A percentile compares a stretch with the other conserved stretches of the same genome.
These are phyloP conservation scores for Cirrhinus molitorella DNA, from an alignment of 2,797 vertebrate genomes.

Conservation along the genomic window DNA sequence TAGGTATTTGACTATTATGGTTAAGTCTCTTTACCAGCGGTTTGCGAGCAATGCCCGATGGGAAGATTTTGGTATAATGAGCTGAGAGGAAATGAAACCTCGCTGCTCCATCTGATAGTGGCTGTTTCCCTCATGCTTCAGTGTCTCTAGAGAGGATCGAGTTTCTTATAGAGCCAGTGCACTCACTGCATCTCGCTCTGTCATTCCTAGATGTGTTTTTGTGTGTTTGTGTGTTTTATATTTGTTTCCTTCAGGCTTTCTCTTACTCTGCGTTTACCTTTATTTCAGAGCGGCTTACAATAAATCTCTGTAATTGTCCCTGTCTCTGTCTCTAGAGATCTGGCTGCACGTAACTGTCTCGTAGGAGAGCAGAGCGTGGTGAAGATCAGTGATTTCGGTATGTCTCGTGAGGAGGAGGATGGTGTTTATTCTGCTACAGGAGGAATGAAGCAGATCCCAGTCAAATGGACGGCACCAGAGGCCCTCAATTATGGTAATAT, in stretches of 20 bases:
- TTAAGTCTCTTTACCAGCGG: conserved; percentile 8
- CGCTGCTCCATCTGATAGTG: background rate
- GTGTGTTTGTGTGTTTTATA: background rate
- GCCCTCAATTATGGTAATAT: conserved; percentile 85
- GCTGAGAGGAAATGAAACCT: background rate
- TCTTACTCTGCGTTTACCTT: background rate
- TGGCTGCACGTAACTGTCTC: conserved; percentile 96
- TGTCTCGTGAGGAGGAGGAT: conserved; percentile 93
- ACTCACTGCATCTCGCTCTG: background rate
- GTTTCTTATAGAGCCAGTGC: background rate
- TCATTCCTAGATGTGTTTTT: background rate
- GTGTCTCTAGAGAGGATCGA: conserved; percentile 5
- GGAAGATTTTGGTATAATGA: conserved; percentile 1
- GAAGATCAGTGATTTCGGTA: conserved; percentile 99
- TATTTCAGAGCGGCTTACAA: background rate
- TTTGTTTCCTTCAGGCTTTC: background rate
- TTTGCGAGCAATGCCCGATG: conserved; percentile 17
- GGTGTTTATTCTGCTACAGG: conserved; percentile 90
- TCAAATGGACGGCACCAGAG: conserved; percentile 97
- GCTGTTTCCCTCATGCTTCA: background rate
- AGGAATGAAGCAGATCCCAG: conserved; percentile 91
- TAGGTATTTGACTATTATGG: conserved; percentile 22
- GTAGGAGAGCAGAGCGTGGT: conserved; percentile 87
- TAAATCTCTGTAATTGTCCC: background rate
- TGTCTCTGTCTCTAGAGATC: conserved; percentile 78